phyloP scores from a whole-genome alignment of 2,888 invertebrate species.

The Seira sanloemensis region DNA sequence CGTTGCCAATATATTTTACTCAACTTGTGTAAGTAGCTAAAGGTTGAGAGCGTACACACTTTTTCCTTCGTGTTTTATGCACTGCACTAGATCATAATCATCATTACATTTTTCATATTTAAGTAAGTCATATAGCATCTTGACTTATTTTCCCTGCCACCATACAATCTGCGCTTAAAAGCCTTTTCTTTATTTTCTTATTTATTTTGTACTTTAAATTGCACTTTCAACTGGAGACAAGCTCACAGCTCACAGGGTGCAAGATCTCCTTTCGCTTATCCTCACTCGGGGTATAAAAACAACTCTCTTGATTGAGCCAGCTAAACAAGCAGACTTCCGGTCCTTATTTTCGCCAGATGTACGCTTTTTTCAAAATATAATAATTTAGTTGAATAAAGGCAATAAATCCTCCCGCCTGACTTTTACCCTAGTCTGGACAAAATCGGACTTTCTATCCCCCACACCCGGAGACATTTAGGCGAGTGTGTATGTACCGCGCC shows the following conservation, averaged over 20 bases:
- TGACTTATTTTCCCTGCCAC: neutral
- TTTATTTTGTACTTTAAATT: neutral
- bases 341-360: neutral
- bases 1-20: constrained; percentile 22
- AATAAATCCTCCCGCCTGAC: constrained; percentile 3
- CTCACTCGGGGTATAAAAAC: neutral
- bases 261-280: neutral
- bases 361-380: neutral
- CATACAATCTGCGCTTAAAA: too few species aligned
- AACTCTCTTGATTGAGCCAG: constrained; percentile 52
- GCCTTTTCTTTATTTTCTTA: neutral
- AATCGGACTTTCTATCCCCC: neutral
- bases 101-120: constrained; percentile 49
- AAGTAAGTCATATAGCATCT: neutral
- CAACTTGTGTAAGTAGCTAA: neutral
- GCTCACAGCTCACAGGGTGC: neutral
- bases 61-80: constrained; percentile 15
- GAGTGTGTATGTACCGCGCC: too few species aligned
- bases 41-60: neutral
- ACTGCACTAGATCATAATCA: constrained; percentile 40
- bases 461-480: neutral
- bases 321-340: constrained; percentile 14
- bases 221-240: too few species aligned
- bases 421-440: neutral
- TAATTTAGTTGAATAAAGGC: constrained; percentile 14